Evolutionary conservation across 2,888 invertebrate species (phyloP).

Genomic region (Epinotia ramella): DNA sequence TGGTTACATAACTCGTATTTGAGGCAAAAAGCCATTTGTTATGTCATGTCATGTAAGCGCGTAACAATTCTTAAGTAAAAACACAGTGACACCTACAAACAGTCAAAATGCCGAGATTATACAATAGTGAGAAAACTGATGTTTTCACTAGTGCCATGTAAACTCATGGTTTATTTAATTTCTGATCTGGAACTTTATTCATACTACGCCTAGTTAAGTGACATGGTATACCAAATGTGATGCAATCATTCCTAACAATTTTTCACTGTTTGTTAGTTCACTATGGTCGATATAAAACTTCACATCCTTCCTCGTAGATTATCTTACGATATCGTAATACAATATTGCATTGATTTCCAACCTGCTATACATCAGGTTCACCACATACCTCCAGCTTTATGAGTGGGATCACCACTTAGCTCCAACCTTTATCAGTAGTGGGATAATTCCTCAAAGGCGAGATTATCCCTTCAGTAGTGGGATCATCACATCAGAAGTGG

Average conservation of each 20-base stretch:
- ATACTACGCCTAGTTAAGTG: not conserved
- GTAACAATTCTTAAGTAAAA: slow-evolving; percentile 7
- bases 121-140: too few relatives aligned
- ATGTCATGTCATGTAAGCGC: not conserved
- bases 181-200: not conserved
- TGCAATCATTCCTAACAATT: not conserved
- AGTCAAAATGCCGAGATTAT: not conserved
- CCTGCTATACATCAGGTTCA: not conserved
- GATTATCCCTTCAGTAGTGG: not conserved
- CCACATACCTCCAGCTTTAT: not conserved
- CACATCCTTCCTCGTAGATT: not conserved
- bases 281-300: slow-evolving; percentile 14
- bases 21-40: not conserved
- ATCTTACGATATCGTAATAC: not conserved
- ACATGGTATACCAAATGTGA: not conserved
- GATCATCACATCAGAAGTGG: too few relatives aligned
- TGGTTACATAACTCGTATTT: slow-evolving; percentile 4
- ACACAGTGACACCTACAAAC: slow-evolving; percentile 1
- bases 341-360: not conserved
- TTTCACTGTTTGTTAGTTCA: not conserved
- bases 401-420: not conserved
- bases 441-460: not conserved
- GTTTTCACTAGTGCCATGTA: too few relatives aligned
- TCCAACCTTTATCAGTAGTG: not conserved
- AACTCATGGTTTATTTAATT: not conserved